Evolutionary conservation across 2,888 invertebrate genomes (phyloP), one percentile per base, ranked within the genome.

Genomic region (Orthonychiurus folsomi): DNA sequence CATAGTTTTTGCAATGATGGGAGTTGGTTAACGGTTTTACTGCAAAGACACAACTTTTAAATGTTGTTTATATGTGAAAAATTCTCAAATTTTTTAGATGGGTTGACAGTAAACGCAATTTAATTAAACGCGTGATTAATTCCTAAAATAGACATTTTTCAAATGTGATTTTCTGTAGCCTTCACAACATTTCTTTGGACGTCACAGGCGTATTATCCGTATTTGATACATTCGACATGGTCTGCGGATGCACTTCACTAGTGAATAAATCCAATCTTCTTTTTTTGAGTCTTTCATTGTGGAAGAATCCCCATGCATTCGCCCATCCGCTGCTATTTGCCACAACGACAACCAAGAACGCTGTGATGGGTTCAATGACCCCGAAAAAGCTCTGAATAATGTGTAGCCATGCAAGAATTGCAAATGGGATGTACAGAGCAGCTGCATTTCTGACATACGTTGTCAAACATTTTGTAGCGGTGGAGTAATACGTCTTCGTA

Each of bases 391-490:
- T 60, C 55, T 59, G 48, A 2, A 64, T 18, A 2, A 50, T 27
- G 3, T 54, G 27, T 20, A 59, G 18, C 60, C 60, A 60, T 12
- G 28, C 52, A 2, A 56, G 53, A 0, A 66, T 3, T 2, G 63
- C 62, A 15, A 66, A 50, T n/a, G 66, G 63, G 25, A 60, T 60
- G 27, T 66, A 66, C 3, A 66, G 52, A n/a, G 20, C 26, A 1
- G 28, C 15, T 1, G 66, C 21, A n/a, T 63, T 61, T 26, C 47
- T n/a, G 12, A 65, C 60, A 26, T 60, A 65, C 15, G 65, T 65
- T 1, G 62, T 58, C 24, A 65, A 26, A 56, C 65, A 65, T 25
- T 50, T 26, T 21, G 63, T 48, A 0, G 63, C 65, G 1, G 58
- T 61, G 0, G 65, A 59, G 18, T 62, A 57, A 20, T 56, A 28